A percentile compares a stretch with the other conserved stretches of the same genome.
Conservation (phyloP, 2,888 invertebrate genomes). For the Sabellastarte sp. region DNA sequence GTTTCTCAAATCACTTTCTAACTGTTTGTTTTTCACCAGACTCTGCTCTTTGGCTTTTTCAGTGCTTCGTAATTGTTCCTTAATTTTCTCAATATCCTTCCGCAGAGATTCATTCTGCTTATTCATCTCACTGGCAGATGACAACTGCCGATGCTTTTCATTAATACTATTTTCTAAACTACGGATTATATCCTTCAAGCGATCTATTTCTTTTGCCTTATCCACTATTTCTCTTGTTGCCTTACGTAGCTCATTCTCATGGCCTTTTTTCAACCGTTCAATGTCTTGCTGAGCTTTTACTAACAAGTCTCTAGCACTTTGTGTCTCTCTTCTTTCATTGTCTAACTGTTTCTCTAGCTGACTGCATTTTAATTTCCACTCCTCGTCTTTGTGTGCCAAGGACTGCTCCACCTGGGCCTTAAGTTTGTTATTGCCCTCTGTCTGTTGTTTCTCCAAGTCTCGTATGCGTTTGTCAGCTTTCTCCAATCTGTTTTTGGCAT, state of each 20-base stretch:
- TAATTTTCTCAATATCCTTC: constrained; percentile 38
- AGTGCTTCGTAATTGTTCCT: constrained; percentile 19
- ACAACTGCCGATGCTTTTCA: constrained; percentile 33
- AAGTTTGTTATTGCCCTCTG: constrained; percentile 8
- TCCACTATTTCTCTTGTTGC: constrained; percentile 11
- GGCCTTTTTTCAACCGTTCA: constrained; percentile 42
- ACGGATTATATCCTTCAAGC: not conserved
- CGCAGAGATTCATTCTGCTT: constrained; percentile 38
- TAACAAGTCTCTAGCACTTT: constrained; percentile 46
- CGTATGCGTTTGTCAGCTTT: constrained; percentile 5
- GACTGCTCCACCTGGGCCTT: constrained; percentile 31
- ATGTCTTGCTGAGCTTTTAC: constrained; percentile 52
- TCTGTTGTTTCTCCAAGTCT: not conserved
- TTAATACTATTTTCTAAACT: constrained; percentile 37
- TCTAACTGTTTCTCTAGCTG: constrained; percentile 37
- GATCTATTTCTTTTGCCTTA: constrained; percentile 38
- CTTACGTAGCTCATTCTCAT: constrained; percentile 38
- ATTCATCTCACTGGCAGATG: constrained; percentile 36
- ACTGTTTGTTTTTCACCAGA: constrained; percentile 37
- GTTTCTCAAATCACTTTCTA: constrained; percentile 46
- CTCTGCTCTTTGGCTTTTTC: constrained; percentile 40
- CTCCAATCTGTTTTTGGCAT: constrained; percentile 38
- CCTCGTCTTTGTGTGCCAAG: constrained; percentile 28
- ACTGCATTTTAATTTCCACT: constrained; percentile 37
- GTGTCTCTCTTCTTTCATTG: constrained; percentile 47